phyloP scores from a whole-genome alignment of 2,113 vertebrate genomes.

The Orientallactaga bullata region DNA sequence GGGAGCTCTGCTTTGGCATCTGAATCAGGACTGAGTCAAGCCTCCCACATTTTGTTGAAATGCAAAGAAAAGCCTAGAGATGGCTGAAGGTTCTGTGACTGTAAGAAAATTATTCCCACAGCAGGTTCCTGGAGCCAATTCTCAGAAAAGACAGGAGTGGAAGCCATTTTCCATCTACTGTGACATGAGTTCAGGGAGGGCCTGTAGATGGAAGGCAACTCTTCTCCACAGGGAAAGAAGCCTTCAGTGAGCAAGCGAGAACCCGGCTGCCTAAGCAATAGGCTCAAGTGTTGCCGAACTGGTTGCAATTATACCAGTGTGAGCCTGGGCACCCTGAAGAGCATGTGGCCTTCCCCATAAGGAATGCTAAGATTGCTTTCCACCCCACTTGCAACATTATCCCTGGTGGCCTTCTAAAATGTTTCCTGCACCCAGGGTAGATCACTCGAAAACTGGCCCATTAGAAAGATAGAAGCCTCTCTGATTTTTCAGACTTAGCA shows the following conservation, averaged over 20 bases:
- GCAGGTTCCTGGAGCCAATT: neutral
- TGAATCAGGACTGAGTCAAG: neutral
- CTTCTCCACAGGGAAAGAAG: neutral
- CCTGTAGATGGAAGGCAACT: neutral
- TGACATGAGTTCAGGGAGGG: neutral
- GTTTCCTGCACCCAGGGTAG: neutral
- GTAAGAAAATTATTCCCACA: neutral
- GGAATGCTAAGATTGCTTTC: neutral
- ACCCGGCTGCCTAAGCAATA: neutral
- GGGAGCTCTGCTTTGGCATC: neutral
- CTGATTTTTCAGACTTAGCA: neutral
- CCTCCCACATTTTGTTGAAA: neutral
- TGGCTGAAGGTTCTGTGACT: neutral
- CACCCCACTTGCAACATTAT: fast-evolving
- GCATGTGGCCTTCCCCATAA: fast-evolving
- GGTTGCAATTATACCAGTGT: neutral
- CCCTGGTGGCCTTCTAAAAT: neutral
- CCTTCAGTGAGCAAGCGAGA: neutral
- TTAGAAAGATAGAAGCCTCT: neutral
- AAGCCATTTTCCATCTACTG: neutral
- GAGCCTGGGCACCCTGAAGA: neutral
- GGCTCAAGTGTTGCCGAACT: neutral
- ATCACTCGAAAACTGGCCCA: neutral
- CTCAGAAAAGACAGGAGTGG: too few relatives aligned
- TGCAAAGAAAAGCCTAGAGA: neutral